A percentile compares a stretch with the other conserved stretches of the same genome.
Conservation (phyloP, 2,113 vertebrate genomes). For the Silurus meridionalis region DNA sequence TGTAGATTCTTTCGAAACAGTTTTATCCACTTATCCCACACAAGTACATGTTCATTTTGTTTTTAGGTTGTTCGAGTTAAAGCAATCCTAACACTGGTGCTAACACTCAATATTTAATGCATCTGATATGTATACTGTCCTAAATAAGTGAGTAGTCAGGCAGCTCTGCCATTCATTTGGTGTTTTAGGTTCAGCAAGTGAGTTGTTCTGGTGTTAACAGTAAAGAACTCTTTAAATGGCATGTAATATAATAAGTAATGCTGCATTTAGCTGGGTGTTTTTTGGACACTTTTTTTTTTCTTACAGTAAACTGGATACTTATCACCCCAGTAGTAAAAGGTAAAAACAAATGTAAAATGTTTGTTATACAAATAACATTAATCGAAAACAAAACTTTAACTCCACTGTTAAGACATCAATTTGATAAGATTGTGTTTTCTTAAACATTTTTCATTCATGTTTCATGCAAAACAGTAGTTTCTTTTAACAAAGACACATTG, state of each 20-base stretch:
- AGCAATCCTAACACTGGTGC: neutral
- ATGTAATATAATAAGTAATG: conserved; percentile 20
- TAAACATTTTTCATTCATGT: conserved; percentile 61
- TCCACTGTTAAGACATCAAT: conserved; percentile 66
- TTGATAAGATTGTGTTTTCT: conserved; percentile 60
- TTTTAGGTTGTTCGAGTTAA: neutral
- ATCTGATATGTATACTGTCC: conserved; percentile 16
- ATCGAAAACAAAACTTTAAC: conserved; percentile 33
- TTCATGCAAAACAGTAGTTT: conserved; percentile 77
- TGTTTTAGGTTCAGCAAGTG: conserved; percentile 18
- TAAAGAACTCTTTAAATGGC: conserved; percentile 3
- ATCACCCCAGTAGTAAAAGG: conserved; percentile 20
- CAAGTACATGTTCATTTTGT: neutral
- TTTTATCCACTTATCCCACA: neutral
- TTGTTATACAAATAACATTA: conserved; percentile 19
- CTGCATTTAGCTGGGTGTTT: conserved; percentile 15
- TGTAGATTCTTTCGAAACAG: conserved; percentile 16
- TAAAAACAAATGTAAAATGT: conserved; percentile 24
- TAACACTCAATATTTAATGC: neutral
- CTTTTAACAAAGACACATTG: conserved; percentile 68
- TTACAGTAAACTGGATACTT: conserved; percentile 28
- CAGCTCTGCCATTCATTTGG: conserved; percentile 1
- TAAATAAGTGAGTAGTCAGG: neutral
- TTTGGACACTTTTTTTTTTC: conserved; percentile 1
- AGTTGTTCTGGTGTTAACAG: conserved; percentile 14